Conservation (phyloP, 30 jellyfish, hydroid and myxozoan species). For the Rhopilema esculentum region DNA sequence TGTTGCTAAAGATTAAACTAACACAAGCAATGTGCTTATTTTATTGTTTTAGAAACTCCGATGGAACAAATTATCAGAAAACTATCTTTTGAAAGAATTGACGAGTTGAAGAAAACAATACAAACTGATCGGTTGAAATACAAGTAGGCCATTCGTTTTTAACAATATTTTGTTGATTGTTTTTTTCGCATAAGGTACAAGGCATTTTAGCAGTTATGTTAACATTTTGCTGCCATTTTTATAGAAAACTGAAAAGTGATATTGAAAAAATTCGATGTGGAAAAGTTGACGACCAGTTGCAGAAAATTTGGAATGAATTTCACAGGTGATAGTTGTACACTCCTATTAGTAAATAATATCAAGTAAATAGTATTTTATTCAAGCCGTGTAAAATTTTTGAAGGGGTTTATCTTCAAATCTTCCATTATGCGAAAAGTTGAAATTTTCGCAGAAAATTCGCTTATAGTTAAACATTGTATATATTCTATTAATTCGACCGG, state of each 20-base stretch:
- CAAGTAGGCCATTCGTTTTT: constrained; percentile 60
- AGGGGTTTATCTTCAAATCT: no score
- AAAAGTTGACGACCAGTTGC: constrained; percentile 84
- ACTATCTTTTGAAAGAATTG: constrained; percentile 90
- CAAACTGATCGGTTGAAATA: constrained; percentile 81
- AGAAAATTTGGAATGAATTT: constrained; percentile 83
- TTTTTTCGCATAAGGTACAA: neutral
- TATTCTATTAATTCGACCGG: no score
- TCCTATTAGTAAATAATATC: neutral
- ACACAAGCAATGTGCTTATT: neutral
- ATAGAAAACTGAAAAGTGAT: constrained; percentile 83
- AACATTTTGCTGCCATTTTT: no score
- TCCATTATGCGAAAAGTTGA: no score
- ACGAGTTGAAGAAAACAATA: constrained; percentile 85
- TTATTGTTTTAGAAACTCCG: constrained; percentile 83
- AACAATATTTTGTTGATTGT: neutral
- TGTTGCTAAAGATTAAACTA: neutral
- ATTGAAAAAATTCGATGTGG: constrained; percentile 90
- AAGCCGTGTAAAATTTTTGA: no score
- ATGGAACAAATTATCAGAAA: constrained; percentile 91
- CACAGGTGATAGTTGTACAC: constrained; percentile 58
- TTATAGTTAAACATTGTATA: no score
- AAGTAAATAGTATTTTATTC: neutral
- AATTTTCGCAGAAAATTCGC: no score
- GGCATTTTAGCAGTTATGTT: neutral